Base-by-base conservation (phyloP, 2,113 vertebrate genomes). In the Corythornis cristatus region DNA sequence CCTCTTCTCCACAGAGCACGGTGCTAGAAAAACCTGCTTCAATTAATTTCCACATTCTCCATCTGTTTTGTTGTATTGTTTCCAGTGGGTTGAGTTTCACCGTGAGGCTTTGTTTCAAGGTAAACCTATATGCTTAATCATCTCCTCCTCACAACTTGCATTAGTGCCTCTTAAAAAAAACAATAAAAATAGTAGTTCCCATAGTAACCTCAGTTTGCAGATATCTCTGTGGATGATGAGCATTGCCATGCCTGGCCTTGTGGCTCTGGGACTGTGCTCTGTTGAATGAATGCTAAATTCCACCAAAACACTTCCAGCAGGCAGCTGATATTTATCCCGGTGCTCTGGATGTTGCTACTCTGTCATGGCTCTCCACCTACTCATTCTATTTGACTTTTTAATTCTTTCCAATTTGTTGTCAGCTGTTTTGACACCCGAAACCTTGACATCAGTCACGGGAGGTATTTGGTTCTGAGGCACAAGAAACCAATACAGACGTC, bases 201-300 rank as follows among this genome's bases (percentile, higher is more conserved):
- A 96, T 96, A 72, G 95, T 50, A 97, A 96, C 91, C 8, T 29
- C 62, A 28, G 45, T 57, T 95, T 61, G 57, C 54, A 65, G 92
- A 65, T 89, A 61, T 14, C 11, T 0, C 51, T 37, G 71, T 20
- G 60, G 90, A 61, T 60, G 61, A 88, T 72, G 51, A 94, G 74
- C 37, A 1, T 60, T 31, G 3, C 76, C 1, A 0, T 62, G 90
- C 78, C 78, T 64, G 58, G 72, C 83, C 88, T 35, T 15, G 28
- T 81, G 90, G 88, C 82, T 94, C 53, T 20, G 58, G 68, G 77
- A 64, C 89, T 40, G 51, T 58, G 19, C 80, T n/a, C 60, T 40
- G 66, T 7, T 3, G 5, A 43, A 9, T 25, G 83, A 75, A 85
- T 60, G 79, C 9, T 23, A 15, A 95, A 91, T 83, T 61, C 82